phyloP scores from a whole-genome alignment of 2,888 invertebrate species.

The Nowickia ferox region DNA sequence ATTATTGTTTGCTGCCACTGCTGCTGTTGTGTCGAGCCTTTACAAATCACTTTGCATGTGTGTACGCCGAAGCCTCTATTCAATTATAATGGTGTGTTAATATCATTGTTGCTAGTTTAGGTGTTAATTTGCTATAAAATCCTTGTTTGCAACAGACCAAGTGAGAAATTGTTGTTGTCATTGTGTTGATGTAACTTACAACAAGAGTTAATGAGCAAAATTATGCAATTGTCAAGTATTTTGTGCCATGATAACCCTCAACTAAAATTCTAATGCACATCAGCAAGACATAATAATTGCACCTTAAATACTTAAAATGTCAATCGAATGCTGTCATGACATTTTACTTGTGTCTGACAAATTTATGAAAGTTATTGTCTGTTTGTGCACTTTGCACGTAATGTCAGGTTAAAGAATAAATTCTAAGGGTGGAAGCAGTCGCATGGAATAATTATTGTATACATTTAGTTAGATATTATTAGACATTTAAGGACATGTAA shows the following conservation, averaged over 20 bases:
- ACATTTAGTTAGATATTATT: not conserved
- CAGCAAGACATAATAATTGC: not conserved
- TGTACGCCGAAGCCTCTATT: conserved; percentile 4
- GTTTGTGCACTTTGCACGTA: conserved; percentile 12
- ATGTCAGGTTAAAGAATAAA: not conserved
- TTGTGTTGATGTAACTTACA: not conserved
- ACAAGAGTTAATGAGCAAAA: conserved; percentile 61
- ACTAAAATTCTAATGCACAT: conserved; percentile 23
- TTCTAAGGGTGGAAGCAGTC: conserved; percentile 17
- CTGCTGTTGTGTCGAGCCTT: not conserved
- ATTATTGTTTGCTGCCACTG: not conserved
- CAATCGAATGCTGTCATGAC: conserved; percentile 31
- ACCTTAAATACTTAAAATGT: conserved; percentile 7
- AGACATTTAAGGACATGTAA: too few species aligned
- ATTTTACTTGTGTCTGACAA: conserved; percentile 9
- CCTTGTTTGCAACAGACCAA: not conserved
- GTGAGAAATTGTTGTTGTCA: conserved; percentile 10
- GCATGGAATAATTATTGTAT: conserved; percentile 3
- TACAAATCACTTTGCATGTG: conserved; percentile 1
- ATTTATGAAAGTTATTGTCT: conserved; percentile 12
- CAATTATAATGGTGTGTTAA: conserved; percentile 14
- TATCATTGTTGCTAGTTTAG: conserved; percentile 26
- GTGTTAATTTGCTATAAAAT: conserved; percentile 53
- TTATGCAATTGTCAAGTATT: conserved; percentile 64
- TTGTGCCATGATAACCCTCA: conserved; percentile 13